Base-by-base conservation (phyloP, 2,888 invertebrate genomes). In the Lasioglossum lativentre region DNA sequence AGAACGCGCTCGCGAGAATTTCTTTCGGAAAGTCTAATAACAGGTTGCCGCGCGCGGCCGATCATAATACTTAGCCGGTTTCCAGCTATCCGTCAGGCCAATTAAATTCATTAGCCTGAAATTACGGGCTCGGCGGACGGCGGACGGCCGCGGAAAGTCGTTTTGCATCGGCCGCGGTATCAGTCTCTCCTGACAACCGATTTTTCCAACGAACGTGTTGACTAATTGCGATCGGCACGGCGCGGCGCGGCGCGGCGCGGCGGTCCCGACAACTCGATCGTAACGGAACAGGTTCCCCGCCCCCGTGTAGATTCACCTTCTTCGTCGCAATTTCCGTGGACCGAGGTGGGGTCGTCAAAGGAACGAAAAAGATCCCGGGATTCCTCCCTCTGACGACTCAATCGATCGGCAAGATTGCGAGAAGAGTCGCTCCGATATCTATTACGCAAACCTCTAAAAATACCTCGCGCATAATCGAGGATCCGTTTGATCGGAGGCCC, bases 91-190 rank as follows among this genome's bases (percentile, higher is more conserved):
- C 23, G 71, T 40, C 30, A 59, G 75, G 72, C 74, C 85, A 87
- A 91, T 89, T 91, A 89, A 86, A 86, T 80, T 80, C 75, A 83
- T 90, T 89, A 76, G 45, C 27, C n/a, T n/a, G 78, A 84, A 83
- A 86, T 82, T 88, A 80, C 78, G 5, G 23, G 47, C 68, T 27
- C 23, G 45, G 30, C 56, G 80, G 63, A 27, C 23, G 45, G 30
- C 56, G 80, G 63, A 27, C 19, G 38, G 23, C 74, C 63, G 66
- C 2, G 42, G 34, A 70, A 84, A 79, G 63, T 23, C 40, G 66
- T 77, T 88, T 66, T 76, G 34, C 56, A 19, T 87, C 34, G 34
- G 45, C 59, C 23, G 72, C 16, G 42, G 47, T 42, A 73, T 63
- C 38, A 78, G 56, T 38, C 34, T 38, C 45, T 63, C 40, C 34